Percentiles rank a stretch among this genome's conserved stretches.
These are phyloP conservation scores for Dryobota labecula DNA, from an alignment of 2,888 invertebrate genomes.

Conservation along the genomic window DNA sequence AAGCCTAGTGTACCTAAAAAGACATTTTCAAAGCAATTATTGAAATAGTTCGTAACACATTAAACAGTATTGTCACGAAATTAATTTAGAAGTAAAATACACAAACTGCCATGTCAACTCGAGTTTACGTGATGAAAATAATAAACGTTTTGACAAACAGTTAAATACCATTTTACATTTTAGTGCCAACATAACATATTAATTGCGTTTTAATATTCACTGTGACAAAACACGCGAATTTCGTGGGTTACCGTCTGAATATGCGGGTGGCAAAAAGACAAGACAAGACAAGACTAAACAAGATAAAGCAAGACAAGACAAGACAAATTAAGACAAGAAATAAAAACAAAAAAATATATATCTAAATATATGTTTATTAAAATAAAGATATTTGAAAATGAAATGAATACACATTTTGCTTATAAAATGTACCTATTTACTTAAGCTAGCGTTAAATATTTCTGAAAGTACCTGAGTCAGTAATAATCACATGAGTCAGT, in stretches of 20 bases:
- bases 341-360: no score
- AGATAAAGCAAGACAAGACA: no score
- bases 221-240: background rate
- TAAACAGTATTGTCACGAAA: conserved; percentile 48
- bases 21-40: background rate
- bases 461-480: background rate
- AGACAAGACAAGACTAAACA: no score
- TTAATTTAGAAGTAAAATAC: conserved; percentile 35
- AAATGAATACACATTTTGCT: no score
- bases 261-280: no score
- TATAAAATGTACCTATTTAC: no score
- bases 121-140: conserved; percentile 40
- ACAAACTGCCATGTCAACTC: conserved; percentile 21
- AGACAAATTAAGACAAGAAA: no score
- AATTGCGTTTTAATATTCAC: conserved; percentile 13
- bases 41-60: conserved; percentile 13
- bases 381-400: no score
- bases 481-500: no score
- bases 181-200: conserved; percentile 6
- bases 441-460: background rate
- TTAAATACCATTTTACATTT: conserved; percentile 33
- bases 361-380: no score
- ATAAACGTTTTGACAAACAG: conserved; percentile 32
- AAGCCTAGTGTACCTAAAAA: background rate
- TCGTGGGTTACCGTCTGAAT: background rate